Evolutionary conservation across 1,140 invertebrate genomes (phyloP).

Genomic region (Drosophila truncata): DNA sequence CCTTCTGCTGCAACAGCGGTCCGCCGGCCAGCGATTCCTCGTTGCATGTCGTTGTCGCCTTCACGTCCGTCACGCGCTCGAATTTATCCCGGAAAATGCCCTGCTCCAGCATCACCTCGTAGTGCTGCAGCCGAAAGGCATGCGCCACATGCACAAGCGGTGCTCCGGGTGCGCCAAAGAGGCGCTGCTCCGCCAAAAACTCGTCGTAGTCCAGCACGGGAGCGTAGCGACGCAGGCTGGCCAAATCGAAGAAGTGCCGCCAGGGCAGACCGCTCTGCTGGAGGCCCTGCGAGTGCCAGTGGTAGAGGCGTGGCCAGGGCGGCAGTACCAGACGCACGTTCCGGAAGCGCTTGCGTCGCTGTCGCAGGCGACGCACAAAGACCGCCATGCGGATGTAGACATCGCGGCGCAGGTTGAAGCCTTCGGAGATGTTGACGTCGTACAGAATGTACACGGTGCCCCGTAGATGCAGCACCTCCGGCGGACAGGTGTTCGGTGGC

Average conservation of each 20-base stretch:
- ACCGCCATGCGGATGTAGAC: conserved; percentile 97
- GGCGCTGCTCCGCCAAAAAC: conserved; percentile 87
- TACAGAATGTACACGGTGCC: conserved; percentile 88
- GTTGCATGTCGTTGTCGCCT: conserved; percentile 44
- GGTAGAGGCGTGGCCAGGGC: conserved; percentile 95
- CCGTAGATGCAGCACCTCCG: conserved; percentile 34
- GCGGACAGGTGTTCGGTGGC: conserved; percentile 48
- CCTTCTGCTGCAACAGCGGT: conserved; percentile 59
- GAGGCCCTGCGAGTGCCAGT: conserved; percentile 92
- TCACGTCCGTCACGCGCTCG: conserved; percentile 87
- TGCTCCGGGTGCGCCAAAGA: conserved; percentile 74
- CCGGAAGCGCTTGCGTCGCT: conserved; percentile 85
- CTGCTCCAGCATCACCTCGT: conserved; percentile 92
- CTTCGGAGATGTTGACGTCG: conserved; percentile 97
- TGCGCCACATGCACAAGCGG: conserved; percentile 87
- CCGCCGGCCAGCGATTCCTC: conserved; percentile 59
- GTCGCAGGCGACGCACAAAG: conserved; percentile 89
- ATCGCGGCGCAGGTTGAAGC: conserved; percentile 98
- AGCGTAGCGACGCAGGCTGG: conserved; percentile 91
- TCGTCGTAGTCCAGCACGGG: conserved; percentile 96
- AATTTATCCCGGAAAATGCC: conserved; percentile 94
- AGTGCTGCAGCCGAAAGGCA: conserved; percentile 94
- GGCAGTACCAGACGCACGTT: conserved; percentile 92
- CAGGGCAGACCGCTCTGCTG: conserved; percentile 86
- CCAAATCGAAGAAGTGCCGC: conserved; percentile 94